A percentile compares a stretch with the other conserved stretches of the same genome.
These are phyloP conservation scores for Petrolisthes cinctipes DNA, from an alignment of 2,888 invertebrate genomes.

Conservation along the genomic window DNA sequence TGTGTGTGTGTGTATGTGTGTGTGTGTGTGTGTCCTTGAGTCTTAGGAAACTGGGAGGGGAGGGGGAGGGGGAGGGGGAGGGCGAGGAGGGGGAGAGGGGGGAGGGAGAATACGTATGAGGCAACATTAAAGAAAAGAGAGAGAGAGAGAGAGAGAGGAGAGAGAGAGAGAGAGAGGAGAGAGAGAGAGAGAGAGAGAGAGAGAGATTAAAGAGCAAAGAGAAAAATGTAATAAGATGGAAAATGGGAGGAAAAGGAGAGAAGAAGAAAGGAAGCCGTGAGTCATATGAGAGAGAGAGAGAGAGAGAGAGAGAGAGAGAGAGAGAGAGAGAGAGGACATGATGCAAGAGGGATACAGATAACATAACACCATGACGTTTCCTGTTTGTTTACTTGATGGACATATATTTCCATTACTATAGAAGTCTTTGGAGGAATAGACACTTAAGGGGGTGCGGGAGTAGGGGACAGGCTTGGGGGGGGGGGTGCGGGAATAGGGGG, in stretches of 20 bases:
- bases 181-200: neutral
- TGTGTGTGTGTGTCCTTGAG: too few relatives aligned
- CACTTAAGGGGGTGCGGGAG: too few relatives aligned
- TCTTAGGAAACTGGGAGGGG: neutral
- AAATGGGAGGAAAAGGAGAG: neutral
- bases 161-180: neutral
- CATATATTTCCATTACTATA: too few relatives aligned
- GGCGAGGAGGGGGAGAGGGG: neutral
- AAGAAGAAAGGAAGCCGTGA: neutral
- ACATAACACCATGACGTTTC: too few relatives aligned
- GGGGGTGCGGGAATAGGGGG: too few relatives aligned
- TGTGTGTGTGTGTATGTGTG: too few relatives aligned
- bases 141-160: neutral
- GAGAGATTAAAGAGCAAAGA: neutral
- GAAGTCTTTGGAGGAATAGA: too few relatives aligned
- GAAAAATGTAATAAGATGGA: neutral
- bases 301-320: conserved; percentile 6
- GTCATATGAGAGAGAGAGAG: conserved; percentile 10
- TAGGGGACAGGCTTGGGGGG: too few relatives aligned
- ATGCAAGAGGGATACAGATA: neutral
- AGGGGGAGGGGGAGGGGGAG: neutral
- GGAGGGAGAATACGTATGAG: neutral
- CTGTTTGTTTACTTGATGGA: too few relatives aligned
- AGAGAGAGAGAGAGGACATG: conserved; percentile 3
- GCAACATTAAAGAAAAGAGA: neutral